Evolutionary conservation across 2,888 invertebrate genomes (phyloP).

Genomic region (Melitaea athalia): DNA sequence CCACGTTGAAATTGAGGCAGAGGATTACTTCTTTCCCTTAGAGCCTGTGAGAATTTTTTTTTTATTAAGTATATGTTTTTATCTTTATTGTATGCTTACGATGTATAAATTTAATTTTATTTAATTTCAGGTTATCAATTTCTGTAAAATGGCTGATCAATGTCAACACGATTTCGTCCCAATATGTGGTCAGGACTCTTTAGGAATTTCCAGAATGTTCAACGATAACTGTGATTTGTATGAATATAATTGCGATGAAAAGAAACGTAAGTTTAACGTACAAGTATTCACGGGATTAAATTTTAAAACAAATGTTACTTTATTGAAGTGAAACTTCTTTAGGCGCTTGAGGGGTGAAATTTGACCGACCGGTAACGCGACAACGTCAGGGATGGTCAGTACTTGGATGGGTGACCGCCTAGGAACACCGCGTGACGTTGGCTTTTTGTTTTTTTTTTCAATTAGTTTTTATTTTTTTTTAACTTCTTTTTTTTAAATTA

Average conservation of each 20-base stretch:
- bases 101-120: not conserved
- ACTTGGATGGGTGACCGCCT: too few relatives aligned
- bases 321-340: too few relatives aligned
- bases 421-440: too few relatives aligned
- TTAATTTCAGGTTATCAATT: conserved; percentile 64
- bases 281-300: not conserved
- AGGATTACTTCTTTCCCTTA: conserved; percentile 76
- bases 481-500: too few relatives aligned
- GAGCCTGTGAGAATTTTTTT: conserved; percentile 59
- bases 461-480: too few relatives aligned
- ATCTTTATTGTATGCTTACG: not conserved
- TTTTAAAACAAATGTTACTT: not conserved
- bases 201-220: conserved; percentile 71
- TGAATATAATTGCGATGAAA: conserved; percentile 76
- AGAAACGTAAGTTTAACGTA: conserved; percentile 65
- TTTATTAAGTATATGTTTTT: not conserved
- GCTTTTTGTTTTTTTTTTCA: too few relatives aligned
- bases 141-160: conserved; percentile 73
- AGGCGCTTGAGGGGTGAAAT: too few relatives aligned
- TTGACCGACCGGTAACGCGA: too few relatives aligned
- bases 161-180: conserved; percentile 74
- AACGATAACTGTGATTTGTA: conserved; percentile 73
- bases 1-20: conserved; percentile 75
- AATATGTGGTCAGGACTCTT: conserved; percentile 72
- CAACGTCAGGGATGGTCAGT: too few relatives aligned